A percentile compares a stretch with the other conserved stretches of the same genome.
Conservation (phyloP, 1,140 invertebrate genomes). For the Leptinotarsa lineolata region DNA sequence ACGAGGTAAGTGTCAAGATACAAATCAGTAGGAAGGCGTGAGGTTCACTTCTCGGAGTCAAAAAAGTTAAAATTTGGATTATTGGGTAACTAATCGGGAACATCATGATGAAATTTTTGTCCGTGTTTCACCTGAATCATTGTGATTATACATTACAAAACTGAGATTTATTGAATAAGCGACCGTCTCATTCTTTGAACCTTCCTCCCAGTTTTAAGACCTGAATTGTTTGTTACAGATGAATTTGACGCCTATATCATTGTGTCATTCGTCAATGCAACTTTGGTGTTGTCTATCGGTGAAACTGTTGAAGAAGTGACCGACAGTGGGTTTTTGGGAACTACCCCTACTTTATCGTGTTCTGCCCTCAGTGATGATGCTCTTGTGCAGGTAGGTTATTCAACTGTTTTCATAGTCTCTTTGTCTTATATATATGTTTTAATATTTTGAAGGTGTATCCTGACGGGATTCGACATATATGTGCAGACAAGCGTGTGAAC, state of each 20-base stretch:
- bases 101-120: constrained; percentile 48
- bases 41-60: not conserved
- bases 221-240: constrained; percentile 66
- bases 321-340: constrained; percentile 98
- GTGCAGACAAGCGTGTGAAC: constrained; percentile 95
- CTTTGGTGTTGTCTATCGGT: constrained; percentile 97
- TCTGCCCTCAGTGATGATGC: constrained; percentile 97
- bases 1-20: constrained; percentile 31
- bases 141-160: constrained; percentile 47
- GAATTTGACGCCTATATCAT: constrained; percentile 99
- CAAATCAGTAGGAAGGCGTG: not conserved
- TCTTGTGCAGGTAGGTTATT: constrained; percentile 80
- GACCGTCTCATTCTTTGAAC: constrained; percentile 22
- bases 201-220: constrained; percentile 4
- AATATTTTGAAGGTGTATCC: constrained; percentile 79
- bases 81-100: no score
- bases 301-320: constrained; percentile 99
- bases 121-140: constrained; percentile 53
- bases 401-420: constrained; percentile 31
- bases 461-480: constrained; percentile 97
- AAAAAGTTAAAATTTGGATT: no score
- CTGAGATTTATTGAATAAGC: constrained; percentile 26
- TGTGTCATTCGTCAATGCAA: constrained; percentile 99
- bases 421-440: not conserved
- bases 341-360: constrained; percentile 96